These are phyloP conservation scores for Helarctos malayanus DNA, from an alignment of 2,797 vertebrate species.

Conservation along the genomic window DNA sequence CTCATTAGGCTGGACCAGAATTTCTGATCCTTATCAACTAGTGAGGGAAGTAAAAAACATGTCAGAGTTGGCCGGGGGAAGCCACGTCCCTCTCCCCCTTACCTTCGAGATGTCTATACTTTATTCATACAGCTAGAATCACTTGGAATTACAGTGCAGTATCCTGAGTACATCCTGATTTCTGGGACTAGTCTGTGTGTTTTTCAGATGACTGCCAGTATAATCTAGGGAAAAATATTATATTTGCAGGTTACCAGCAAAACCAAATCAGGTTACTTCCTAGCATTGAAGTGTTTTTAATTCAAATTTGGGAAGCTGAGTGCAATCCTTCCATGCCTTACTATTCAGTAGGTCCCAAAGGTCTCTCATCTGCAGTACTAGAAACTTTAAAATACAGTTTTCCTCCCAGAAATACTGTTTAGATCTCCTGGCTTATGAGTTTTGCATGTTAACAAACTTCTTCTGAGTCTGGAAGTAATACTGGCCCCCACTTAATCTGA, in stretches of 20 bases:
- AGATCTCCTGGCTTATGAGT: constrained; percentile 7
- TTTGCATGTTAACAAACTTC: constrained; percentile 50
- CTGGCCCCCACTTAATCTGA: not conserved
- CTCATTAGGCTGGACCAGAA: constrained; percentile 36
- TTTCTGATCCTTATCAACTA: not conserved
- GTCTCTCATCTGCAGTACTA: not conserved
- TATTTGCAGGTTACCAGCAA: not conserved
- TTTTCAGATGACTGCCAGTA: constrained; percentile 38
- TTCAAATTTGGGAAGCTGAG: constrained; percentile 10
- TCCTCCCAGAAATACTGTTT: constrained; percentile 66
- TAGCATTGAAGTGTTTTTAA: not conserved
- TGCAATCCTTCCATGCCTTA: not conserved
- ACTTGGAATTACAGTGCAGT: not conserved
- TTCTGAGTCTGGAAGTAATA: constrained; percentile 58
- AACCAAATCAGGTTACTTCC: constrained; percentile 42
- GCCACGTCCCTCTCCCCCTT: not conserved
- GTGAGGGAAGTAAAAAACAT: not conserved
- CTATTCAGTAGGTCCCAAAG: not conserved
- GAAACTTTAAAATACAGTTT: constrained; percentile 57
- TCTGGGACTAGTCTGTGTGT: not conserved
- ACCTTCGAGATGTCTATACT: not conserved
- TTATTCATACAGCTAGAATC: not conserved
- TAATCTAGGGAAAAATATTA: constrained; percentile 21
- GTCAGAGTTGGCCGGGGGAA: not conserved
- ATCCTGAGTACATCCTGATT: not conserved